Evolutionary conservation across 2,888 invertebrate genomes (phyloP), one percentile per base, ranked within the genome.

Genomic region (Luffia ferchaultella): DNA sequence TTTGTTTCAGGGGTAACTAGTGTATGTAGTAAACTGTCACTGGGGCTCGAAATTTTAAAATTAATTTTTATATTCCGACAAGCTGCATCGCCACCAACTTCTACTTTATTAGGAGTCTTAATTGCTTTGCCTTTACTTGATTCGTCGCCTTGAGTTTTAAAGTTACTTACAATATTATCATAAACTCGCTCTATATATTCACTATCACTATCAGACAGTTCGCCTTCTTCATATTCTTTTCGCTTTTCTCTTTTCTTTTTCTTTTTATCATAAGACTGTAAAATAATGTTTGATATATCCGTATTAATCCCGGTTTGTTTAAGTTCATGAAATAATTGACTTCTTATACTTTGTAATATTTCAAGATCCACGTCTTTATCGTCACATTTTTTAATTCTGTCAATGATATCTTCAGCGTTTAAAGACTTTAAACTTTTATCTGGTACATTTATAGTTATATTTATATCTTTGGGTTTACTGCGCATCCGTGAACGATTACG

Each of bases 121-220:
- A 18, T 45, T 46, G 52, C 42, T 9, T 45, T 41, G 12, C 55
- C 50, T 41, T 52, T 58, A 44, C 50, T 30, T 2, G 56, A 20
- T n/a, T 46, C 46, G 1, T 42, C 51, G 9, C 45, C 65, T 60
- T 43, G 64, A 63, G 57, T 65, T 65, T 51, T 69, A 66, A 45
- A 65, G 30, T 51, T 55, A 17, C 75, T 60, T 2, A 76, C 66
- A 52, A 80, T 61, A 55, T 72, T 79, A 18, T 78, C 76, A 53
- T 80, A 83, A 47, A 83, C 67, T 53, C 67, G 80, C 62, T 74
- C 70, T 54, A 82, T 82, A 2, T 72, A 66, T 62, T 83, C 80
- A 61, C 80, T 82, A 59, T 78, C 83, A 59, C 82, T 80, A 50
- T 83, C 83, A 9, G 82, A 80, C 44, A 83, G 54, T 62, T 83